Evolutionary conservation across 2,797 vertebrate genomes (phyloP), one percentile per base, ranked within the genome.

Genomic region (Lagocephalus sceleratus): DNA sequence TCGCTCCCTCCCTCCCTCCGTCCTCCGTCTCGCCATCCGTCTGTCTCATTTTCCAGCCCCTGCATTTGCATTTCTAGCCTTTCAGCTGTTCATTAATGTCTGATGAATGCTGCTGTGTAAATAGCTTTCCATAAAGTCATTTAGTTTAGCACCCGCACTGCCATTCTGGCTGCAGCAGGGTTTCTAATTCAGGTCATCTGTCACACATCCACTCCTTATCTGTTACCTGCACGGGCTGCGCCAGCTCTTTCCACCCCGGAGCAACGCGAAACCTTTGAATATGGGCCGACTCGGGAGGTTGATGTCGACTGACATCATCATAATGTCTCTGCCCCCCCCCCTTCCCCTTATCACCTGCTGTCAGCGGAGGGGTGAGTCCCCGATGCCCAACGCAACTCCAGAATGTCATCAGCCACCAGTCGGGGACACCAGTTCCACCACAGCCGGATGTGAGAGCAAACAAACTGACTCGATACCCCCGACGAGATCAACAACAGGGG

Each of bases 111-210:
- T 47, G 70, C 66, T 32, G 61, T 66, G 76, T 57, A 66, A 83
- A 81, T 82, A 81, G 76, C 63, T 80, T 86, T 79, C 76, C 74
- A 86, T 82, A 70, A 84, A 86, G 77, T 83, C 74, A 82, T 85
- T 85, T 82, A 60, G 68, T 57, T 67, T 50, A 52, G 32, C 58
- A 79, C 63, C 58, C 32, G 5, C 40, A 32, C 62, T 59, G n/a
- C 52, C 67, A 67, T 53, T 51, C 29, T 45, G 54, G 42, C 57
- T 25, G 57, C 29, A 48, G 29, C 51, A 15, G 6, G 1, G 47
- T 35, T 57, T 81, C 60, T 73, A 73, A 75, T 64, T 69, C 74
- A 58, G 74, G 74, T 83, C 74, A 76, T 84, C 75, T 70, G 78
- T 88, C 86, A 86, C 74, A 73, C 75, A 58, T 72, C 71, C 72